A percentile compares a stretch with the other conserved stretches of the same genome.
These are phyloP conservation scores for Cyanoliseus patagonus DNA, from an alignment of 2,113 vertebrate genomes.

Conservation along the genomic window DNA sequence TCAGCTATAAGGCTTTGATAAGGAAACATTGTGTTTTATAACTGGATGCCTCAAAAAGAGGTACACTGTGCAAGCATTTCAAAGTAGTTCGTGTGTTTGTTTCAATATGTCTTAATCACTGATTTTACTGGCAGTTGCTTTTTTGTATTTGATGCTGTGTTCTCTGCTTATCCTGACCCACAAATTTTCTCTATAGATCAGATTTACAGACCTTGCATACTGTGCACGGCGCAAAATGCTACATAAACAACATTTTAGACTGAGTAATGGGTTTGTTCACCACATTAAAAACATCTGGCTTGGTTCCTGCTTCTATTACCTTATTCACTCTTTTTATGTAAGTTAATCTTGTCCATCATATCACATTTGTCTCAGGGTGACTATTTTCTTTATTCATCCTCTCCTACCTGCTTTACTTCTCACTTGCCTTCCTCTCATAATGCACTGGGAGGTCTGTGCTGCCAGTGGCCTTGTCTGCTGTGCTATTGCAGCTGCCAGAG, in stretches of 20 bases:
- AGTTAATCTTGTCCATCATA: slow-evolving; percentile 33
- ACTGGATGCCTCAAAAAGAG: neutral
- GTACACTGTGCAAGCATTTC: neutral
- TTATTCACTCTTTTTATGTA: neutral
- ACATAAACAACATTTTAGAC: slow-evolving; percentile 5
- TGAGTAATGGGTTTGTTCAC: slow-evolving; percentile 42
- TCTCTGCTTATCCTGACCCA: neutral
- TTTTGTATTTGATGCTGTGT: neutral
- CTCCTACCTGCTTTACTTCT: neutral
- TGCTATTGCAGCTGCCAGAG: accelerated
- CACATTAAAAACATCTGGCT: slow-evolving; percentile 28
- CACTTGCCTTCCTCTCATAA: neutral
- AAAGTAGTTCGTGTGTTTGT: neutral
- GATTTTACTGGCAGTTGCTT: neutral
- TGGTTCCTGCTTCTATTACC: neutral
- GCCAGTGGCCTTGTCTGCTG: neutral
- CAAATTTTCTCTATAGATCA: neutral
- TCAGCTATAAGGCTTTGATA: neutral
- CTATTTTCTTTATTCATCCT: slow-evolving; percentile 29
- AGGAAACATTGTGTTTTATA: neutral
- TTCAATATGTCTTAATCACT: neutral
- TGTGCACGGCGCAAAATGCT: neutral
- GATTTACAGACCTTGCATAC: neutral
- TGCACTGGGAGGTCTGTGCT: neutral
- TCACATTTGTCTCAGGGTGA: neutral